Percentiles rank a stretch among this genome's conserved stretches.
Evolutionary conservation across 2,797 vertebrate genomes (phyloP).

Genomic region (Aldrovandia affinis): DNA sequence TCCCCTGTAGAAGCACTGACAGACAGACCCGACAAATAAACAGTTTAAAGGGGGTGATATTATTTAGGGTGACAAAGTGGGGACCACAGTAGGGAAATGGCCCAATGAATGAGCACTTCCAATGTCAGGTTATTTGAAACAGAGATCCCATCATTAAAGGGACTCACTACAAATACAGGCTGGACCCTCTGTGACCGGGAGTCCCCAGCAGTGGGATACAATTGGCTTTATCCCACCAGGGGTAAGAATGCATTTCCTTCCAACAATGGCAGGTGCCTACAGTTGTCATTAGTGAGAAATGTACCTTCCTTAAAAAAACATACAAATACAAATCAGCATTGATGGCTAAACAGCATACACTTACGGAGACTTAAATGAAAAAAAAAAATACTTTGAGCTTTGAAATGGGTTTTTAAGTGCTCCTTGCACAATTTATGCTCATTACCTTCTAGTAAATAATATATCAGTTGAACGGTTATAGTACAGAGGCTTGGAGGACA

Average conservation of each 20-base stretch:
- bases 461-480: neutral
- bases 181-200: neutral
- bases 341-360: too few relatives aligned
- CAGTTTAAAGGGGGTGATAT: neutral
- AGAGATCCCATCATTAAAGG: neutral
- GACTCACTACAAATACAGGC: neutral
- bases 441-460: neutral
- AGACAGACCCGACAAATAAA: neutral
- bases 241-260: neutral
- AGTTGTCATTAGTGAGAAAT: too few relatives aligned
- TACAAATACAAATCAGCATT: too few relatives aligned
- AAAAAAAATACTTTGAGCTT: neutral
- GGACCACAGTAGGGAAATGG: neutral
- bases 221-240: neutral
- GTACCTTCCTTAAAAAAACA: too few relatives aligned
- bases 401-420: neutral
- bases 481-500: neutral
- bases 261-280: neutral
- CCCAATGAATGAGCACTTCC: neutral
- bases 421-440: neutral
- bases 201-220: neutral
- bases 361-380: neutral
- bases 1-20: constrained; percentile 34
- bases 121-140: neutral
- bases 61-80: neutral